Evolutionary conservation across 2,113 vertebrate genomes (phyloP), one percentile per base, ranked within the genome.

Genomic region (Syrmaticus mikado): DNA sequence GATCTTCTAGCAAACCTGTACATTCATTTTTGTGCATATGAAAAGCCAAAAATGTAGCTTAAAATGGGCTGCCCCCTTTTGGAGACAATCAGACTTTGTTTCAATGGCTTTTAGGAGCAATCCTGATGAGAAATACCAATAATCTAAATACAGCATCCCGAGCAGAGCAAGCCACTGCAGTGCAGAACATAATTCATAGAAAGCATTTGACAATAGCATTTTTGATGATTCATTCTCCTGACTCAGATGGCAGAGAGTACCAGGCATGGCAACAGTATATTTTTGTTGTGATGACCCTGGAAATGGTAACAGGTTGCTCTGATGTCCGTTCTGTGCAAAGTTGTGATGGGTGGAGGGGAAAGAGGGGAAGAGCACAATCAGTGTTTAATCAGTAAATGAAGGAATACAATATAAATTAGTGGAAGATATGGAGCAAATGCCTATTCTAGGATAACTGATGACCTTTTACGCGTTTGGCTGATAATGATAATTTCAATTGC

Each of bases 151-250:
- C 62, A 93, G 36, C 74, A 82, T 72, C 65, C 89, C 75, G 79
- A 96, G 87, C 50, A 67, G n/a, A 85, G 40, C 76, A 96, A 91
- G 43, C 30, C 85, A 81, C 92, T 94, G 95, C 93, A 94, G 90
- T 95, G 85, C 91, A 94, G 94, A 91, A 77, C 86, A 91, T 95
- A 95, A 93, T 96, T 96, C 93, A 94, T 91, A 93, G 95, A 95
- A 96, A 96, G 94, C 86, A 72, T 94, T 72, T 93, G 95, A 96
- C 91, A 95, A 58, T 82, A 94, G 60, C 80, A 68, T 97, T 96
- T 95, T 94, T 97, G 95, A 93, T 97, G 97, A 95, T 80, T 94
- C 95, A 96, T 96, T 96, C 94, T 95, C 58, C 64, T 96, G 88
- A 91, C 66, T 95, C 86, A 89, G 78, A 74, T 80, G 80, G 68